Evolutionary conservation across 1,140 invertebrate genomes (phyloP).

Genomic region (Heliothis subflexa): DNA sequence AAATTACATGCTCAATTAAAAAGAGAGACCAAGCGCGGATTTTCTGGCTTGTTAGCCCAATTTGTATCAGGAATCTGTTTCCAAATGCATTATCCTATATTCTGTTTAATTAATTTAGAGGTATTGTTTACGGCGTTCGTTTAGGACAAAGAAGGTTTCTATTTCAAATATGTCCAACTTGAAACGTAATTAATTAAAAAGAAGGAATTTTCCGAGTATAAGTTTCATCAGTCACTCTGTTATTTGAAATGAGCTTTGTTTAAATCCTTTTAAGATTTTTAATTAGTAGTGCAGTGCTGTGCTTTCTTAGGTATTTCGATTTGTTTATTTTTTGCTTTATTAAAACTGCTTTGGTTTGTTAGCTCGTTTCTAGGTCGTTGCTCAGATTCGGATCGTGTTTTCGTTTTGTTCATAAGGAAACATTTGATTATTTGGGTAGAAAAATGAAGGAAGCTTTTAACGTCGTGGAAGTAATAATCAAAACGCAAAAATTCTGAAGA

Average conservation of each 20-base stretch:
- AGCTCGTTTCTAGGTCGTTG: background rate
- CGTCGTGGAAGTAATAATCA: background rate
- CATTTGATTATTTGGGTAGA: background rate
- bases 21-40: constrained; percentile 52
- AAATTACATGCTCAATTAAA: constrained; percentile 59
- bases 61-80: constrained; percentile 43
- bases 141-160: background rate
- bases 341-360: too few species aligned
- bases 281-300: too few species aligned
- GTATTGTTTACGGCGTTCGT: constrained; percentile 8
- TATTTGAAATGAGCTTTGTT: background rate
- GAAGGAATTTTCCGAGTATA: background rate
- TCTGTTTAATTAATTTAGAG: constrained; percentile 18
- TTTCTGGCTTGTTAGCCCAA: constrained; percentile 56
- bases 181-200: background rate
- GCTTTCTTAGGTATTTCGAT: too few species aligned
- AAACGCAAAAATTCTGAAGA: too few species aligned
- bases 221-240: too few species aligned
- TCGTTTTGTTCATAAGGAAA: background rate
- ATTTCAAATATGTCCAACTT: constrained; percentile 5
- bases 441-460: background rate
- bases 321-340: too few species aligned
- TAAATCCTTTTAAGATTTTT: background rate
- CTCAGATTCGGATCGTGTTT: background rate
- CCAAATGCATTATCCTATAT: constrained; percentile 26